Evolutionary conservation across 2,113 vertebrate genomes (phyloP), one percentile per base, ranked within the genome.

Genomic region (Callospermophilus lateralis): DNA sequence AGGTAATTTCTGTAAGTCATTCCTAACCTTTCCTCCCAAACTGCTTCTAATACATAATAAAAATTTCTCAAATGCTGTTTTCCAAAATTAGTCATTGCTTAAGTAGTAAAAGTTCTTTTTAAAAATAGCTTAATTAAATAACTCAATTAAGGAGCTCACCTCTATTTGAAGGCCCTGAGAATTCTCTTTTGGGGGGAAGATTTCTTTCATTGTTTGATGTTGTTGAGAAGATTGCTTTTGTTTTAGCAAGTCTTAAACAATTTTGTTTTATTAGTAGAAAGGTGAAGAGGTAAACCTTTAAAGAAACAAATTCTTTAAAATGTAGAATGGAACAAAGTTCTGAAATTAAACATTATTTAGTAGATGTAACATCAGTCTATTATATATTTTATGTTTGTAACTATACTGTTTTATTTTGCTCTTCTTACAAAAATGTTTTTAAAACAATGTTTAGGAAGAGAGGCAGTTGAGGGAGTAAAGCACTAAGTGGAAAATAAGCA

Each of bases 11-110:
- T 45, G 24, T 90, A 87, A 53, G 5, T 96, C 55, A 72, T 68
- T 53, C 39, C 58, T 90, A 37, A 67, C 55, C 84, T 85, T 90
- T 51, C 53, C 80, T 89, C 67, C 79, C 70, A 28, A n/a, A 37
- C 48, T 39, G 63, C 90, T n/a, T 93, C 72, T 88, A 81, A 70
- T 34, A 91, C 32, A 17, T 80, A 80, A 42, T 61, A 51, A 77
- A 83, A 91, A 45, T 84, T 76, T 94, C 37, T 95, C 76, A 90
- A 42, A 53, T 80, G 79, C 37, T 91, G 30, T 68, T 95, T 96
- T 95, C 87, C 42, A 94, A 93, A 94, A 92, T 86, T 84, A 95
- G 58, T 73, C 68, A 90, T 78, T 95, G 22, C 61, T 95, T 94
- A 90, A 93, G 79, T 76, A 93, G 51, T 79, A 88, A 84, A 90